phyloP scores from a whole-genome alignment of 2,888 invertebrate genomes.

The Synanthedon myopaeformis region DNA sequence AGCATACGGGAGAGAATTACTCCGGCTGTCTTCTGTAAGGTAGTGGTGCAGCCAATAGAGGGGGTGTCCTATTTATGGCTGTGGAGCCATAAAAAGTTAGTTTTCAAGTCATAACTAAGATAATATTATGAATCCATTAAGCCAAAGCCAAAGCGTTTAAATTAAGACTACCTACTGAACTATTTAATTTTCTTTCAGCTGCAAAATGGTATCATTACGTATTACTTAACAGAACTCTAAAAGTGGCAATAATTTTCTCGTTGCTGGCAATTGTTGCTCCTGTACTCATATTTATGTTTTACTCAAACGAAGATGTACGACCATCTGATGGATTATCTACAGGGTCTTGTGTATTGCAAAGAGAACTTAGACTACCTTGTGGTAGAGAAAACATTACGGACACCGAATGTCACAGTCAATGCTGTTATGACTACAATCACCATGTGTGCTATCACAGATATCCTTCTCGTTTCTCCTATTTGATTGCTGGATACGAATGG shows the following conservation, averaged over 20 bases:
- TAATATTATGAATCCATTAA: too few species aligned
- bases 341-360: conserved; percentile 45
- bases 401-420: conserved; percentile 48
- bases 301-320: conserved; percentile 24
- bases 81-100: too few species aligned
- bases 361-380: conserved; percentile 39
- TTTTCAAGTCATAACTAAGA: too few species aligned
- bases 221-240: conserved; percentile 43
- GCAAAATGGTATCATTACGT: conserved; percentile 48
- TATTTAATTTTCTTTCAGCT: conserved; percentile 29
- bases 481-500: conserved; percentile 33
- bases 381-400: conserved; percentile 33
- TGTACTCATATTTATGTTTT: conserved; percentile 38
- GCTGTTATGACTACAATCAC: conserved; percentile 58
- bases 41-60: too few species aligned
- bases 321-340: conserved; percentile 47
- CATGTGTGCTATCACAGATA: conserved; percentile 63
- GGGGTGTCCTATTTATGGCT: too few species aligned
- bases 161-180: neutral
- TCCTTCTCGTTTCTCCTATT: conserved; percentile 64
- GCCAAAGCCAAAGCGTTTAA: too few species aligned
- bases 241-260: conserved; percentile 25
- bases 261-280: conserved; percentile 33
- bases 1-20: too few species aligned
- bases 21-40: too few species aligned